A percentile compares a stretch with the other conserved stretches of the same genome.
phyloP scores from a whole-genome alignment of 2,888 invertebrate genomes.

The Pteria penguin region DNA sequence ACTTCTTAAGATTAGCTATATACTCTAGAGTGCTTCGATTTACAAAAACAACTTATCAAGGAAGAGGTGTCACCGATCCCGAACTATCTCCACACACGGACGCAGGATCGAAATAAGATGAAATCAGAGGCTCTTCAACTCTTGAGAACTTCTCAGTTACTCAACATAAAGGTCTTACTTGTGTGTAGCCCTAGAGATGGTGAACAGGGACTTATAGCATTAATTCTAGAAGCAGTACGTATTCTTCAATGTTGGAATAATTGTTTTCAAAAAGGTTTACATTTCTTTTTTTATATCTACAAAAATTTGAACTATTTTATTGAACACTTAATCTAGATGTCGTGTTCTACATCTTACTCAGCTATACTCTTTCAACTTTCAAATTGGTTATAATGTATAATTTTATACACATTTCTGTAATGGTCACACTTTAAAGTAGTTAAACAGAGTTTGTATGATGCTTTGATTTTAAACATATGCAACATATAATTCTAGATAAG shows the following conservation, averaged over 20 bases:
- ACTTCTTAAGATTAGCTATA: too few relatives aligned
- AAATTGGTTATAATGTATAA: too few relatives aligned
- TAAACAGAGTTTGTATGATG: too few relatives aligned
- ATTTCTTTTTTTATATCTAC: background rate
- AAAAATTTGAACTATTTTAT: too few relatives aligned
- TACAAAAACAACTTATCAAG: slow-evolving; percentile 66
- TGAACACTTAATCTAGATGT: too few relatives aligned
- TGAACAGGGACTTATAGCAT: slow-evolving; percentile 62
- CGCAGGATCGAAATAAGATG: slow-evolving; percentile 39
- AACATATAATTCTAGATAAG: too few relatives aligned
- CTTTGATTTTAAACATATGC: too few relatives aligned
- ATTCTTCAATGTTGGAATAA: background rate
- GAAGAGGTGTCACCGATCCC: slow-evolving; percentile 69
- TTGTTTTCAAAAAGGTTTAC: background rate
- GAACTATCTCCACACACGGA: slow-evolving; percentile 57
- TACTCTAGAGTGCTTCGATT: slow-evolving; percentile 67
- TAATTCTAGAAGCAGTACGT: slow-evolving; percentile 58
- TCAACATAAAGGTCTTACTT: slow-evolving; percentile 61
- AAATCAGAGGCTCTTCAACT: slow-evolving; percentile 56
- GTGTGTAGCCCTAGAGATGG: slow-evolving; percentile 71
- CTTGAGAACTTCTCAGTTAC: slow-evolving; percentile 61
- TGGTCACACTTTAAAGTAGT: too few relatives aligned
- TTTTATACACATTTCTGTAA: too few relatives aligned
- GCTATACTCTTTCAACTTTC: too few relatives aligned
- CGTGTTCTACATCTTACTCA: too few relatives aligned